Base-by-base conservation (phyloP, 2,888 invertebrate species). In the Lochmaea capreae region DNA sequence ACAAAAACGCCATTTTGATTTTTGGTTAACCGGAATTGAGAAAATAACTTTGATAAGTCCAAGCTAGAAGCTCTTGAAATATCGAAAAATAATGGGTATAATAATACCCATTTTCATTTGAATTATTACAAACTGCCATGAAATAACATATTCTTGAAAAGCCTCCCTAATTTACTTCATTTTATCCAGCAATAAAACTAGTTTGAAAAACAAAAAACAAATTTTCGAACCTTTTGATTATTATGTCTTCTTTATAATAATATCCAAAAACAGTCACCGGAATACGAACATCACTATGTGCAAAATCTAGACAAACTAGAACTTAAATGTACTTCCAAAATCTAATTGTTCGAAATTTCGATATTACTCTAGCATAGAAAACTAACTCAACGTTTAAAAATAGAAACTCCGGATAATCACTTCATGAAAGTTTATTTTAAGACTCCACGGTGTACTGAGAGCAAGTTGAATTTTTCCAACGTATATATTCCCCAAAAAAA, bases 401-500 rank as follows among this genome's bases (percentile, higher is more conserved):
- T 63, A 63, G 62, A 14, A 18, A 63, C 43, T 9, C 43, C 62
- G 62, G 22, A 18, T 43, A 63, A 63, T 63, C 62, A 43, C 43
- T 63, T 43, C 39, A 39, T 61, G 61, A 39, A 39, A n/a, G 61
- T 61, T 43, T 63, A 63, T 63, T 63, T 63, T 63, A 63, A 42
- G 62, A 63, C 43, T 43, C 63, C 54, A 62, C 18, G 39, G 33
- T 65, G 65, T 71, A 71, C 71, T 71, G 46, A 71, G 65, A 71
- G 26, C 58, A 42, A 49, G 46, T 16, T 26, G 43, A 43, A 58
- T 65, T 52, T 71, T 39, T 43, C 61, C 42, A 62, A 43, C 65
- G 71, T 71, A 71, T 71, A 65, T 71, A 71, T 39, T 22, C 46
- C 65, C 26, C 58, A 46, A 71, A 71, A 71, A 71, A 71, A 65